phyloP scores from a whole-genome alignment of 2,888 invertebrate species.

The Entomobrya proxima region DNA sequence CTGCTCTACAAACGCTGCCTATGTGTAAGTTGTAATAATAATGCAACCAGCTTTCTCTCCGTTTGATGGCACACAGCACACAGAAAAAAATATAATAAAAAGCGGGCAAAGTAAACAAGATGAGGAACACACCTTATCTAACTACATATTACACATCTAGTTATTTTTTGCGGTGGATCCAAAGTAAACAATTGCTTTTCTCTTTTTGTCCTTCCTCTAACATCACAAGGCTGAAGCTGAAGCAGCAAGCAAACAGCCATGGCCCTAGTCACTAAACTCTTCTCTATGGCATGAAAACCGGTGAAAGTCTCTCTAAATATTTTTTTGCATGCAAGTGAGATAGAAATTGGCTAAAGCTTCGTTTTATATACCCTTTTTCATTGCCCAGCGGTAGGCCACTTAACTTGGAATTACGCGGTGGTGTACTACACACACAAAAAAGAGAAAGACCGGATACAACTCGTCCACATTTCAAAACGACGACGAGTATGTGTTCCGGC shows the following conservation, averaged over 20 bases:
- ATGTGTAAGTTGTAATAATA: neutral
- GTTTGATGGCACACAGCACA: too few species aligned
- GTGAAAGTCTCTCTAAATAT: neutral
- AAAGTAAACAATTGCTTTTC: slow-evolving; percentile 54
- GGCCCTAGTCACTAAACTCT: neutral
- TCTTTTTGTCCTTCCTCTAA: neutral
- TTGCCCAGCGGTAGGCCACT: slow-evolving; percentile 54
- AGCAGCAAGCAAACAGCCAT: neutral
- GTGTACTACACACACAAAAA: neutral
- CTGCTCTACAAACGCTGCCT: neutral
- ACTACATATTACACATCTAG: neutral
- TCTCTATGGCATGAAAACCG: too few species aligned
- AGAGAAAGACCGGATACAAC: neutral
- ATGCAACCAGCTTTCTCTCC: too few species aligned
- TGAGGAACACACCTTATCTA: slow-evolving; percentile 52
- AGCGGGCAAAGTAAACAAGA: slow-evolving; percentile 47
- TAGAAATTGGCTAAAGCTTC: slow-evolving; percentile 30
- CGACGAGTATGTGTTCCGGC: slow-evolving; percentile 26
- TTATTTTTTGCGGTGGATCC: neutral
- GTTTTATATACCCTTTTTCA: neutral
- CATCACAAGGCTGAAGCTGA: neutral
- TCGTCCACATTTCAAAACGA: neutral
- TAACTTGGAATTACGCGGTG: slow-evolving; percentile 5
- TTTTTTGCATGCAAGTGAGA: neutral
- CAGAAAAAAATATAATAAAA: neutral